Evolutionary conservation across 2,797 vertebrate species (phyloP).

Genomic region (Enteromius unitaeniatus): DNA sequence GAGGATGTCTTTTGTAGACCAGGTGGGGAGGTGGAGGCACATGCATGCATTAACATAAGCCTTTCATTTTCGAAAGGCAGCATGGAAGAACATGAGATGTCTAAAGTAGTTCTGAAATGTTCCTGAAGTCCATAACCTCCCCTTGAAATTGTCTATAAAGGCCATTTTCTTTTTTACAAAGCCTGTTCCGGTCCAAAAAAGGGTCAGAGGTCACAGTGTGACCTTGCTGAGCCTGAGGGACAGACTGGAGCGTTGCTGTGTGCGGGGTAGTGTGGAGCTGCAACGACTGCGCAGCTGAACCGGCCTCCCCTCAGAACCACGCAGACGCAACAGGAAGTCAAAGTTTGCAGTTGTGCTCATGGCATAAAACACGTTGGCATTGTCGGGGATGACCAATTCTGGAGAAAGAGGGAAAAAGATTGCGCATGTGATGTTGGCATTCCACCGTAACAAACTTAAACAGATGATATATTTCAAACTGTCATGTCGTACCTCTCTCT

Average conservation of each 20-base stretch:
- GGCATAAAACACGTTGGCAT: slow-evolving; percentile 93
- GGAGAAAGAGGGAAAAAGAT: slow-evolving; percentile 35
- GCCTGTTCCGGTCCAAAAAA: slow-evolving; percentile 14
- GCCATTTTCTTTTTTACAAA: not conserved
- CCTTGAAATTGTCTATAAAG: slow-evolving; percentile 8
- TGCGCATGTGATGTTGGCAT: not conserved
- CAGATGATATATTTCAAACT: not conserved
- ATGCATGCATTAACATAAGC: slow-evolving; percentile 14
- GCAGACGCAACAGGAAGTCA: slow-evolving; percentile 89
- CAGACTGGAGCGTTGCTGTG: slow-evolving; percentile 81
- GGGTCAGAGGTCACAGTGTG: slow-evolving; percentile 77
- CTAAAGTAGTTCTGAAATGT: not conserved
- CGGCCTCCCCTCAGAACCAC: slow-evolving; percentile 69
- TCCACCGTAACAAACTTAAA: not conserved
- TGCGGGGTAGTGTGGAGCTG: slow-evolving; percentile 81
- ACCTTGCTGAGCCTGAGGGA: slow-evolving; percentile 87
- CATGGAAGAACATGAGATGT: slow-evolving; percentile 7
- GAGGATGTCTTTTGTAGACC: slow-evolving; percentile 58
- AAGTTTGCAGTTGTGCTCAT: slow-evolving; percentile 94
- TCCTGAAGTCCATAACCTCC: not conserved
- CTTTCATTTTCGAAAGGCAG: slow-evolving; percentile 30
- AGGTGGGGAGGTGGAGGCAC: slow-evolving; percentile 59
- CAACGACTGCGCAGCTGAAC: slow-evolving; percentile 82
- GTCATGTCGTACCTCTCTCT: slow-evolving; percentile 83
- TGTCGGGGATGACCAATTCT: slow-evolving; percentile 92